Evolutionary conservation across 2,113 vertebrate species (phyloP).

Genomic region (Micronycteris hirsuta): DNA sequence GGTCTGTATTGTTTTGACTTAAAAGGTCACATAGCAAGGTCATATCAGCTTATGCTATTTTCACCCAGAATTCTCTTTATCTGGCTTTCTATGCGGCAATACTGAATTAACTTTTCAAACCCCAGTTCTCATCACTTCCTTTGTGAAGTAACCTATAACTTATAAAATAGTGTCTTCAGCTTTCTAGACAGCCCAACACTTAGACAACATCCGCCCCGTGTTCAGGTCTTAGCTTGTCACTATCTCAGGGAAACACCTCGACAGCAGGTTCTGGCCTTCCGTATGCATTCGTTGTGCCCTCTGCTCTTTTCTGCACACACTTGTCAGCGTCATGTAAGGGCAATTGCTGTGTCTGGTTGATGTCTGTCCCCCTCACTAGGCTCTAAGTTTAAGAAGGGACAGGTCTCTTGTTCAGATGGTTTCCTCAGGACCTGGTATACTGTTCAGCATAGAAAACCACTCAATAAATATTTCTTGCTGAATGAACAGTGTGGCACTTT

Average conservation of each 20-base stretch:
- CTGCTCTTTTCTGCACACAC: background rate
- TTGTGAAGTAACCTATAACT: background rate
- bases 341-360: background rate
- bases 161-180: background rate
- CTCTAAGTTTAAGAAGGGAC: background rate
- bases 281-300: background rate
- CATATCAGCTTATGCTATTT: background rate
- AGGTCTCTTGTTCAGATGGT: background rate
- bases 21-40: background rate
- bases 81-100: background rate
- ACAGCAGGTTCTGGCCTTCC: background rate
- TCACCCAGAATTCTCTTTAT: background rate
- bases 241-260: background rate
- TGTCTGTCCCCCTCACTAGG: background rate
- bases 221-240: background rate
- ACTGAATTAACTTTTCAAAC: slow-evolving; percentile 23
- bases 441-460: background rate
- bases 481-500: background rate
- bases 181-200: background rate
- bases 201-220: background rate
- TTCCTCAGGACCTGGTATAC: background rate
- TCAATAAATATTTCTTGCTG: background rate
- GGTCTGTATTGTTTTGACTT: background rate
- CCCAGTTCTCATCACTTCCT: background rate
- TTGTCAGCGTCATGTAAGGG: background rate